Evolutionary conservation across 2,797 vertebrate species (phyloP).

Genomic region (Brachymystax lenok): DNA sequence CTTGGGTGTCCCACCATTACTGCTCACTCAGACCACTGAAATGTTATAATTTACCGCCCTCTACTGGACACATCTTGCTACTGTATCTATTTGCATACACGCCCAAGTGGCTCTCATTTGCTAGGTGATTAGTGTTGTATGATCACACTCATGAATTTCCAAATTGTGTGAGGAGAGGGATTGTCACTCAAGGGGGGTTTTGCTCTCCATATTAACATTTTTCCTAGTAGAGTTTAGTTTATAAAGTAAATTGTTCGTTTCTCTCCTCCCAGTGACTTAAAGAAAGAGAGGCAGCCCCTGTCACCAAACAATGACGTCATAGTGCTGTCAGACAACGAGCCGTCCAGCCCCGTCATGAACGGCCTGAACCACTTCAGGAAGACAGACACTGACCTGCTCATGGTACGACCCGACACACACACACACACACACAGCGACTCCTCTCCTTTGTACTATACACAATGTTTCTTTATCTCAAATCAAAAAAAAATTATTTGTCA

Average conservation of each 20-base stretch:
- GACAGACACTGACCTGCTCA: conserved; percentile 86
- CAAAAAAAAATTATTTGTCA: too few species aligned
- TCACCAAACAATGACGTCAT: conserved; percentile 92
- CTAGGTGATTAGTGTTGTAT: background rate
- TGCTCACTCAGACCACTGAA: conserved; percentile 32
- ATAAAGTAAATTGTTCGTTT: background rate
- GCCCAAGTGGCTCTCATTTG: background rate
- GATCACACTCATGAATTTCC: background rate
- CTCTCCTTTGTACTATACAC: background rate
- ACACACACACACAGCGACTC: background rate
- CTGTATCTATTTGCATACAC: conserved; percentile 22
- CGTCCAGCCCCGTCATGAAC: conserved; percentile 90
- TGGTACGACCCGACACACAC: conserved; percentile 77
- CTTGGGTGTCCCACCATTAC: conserved; percentile 57
- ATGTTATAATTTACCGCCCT: conserved; percentile 48
- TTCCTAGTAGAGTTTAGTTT: background rate
- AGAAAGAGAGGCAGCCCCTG: conserved; percentile 82
- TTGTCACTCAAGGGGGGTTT: background rate
- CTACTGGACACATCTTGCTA: conserved; percentile 56
- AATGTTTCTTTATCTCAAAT: background rate
- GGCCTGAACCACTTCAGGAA: conserved; percentile 84
- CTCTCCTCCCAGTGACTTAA: conserved; percentile 77
- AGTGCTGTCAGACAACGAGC: conserved; percentile 92
- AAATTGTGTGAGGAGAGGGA: background rate
- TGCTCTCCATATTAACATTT: background rate